Evolutionary conservation across 2,113 vertebrate genomes (phyloP).

Genomic region (Embiotoca jacksoni): DNA sequence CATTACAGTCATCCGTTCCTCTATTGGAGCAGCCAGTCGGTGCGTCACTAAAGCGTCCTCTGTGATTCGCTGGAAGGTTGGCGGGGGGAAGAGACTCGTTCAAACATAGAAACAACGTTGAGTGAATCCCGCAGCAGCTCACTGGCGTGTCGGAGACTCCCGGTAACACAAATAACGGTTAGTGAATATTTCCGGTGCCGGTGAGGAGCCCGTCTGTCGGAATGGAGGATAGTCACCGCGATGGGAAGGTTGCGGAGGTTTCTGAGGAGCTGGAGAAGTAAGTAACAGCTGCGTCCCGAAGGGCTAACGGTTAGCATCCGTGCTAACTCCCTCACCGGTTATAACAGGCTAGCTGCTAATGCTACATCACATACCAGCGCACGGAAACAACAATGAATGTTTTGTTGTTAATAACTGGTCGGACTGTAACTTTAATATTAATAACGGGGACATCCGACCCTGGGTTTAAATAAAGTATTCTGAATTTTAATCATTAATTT

Average conservation of each 20-base stretch:
- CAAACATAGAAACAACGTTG: constrained; percentile 3
- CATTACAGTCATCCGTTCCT: rapidly evolving
- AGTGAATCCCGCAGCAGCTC: too few relatives aligned
- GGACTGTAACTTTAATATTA: too few relatives aligned
- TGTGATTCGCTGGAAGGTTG: constrained; percentile 33
- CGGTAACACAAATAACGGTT: too few relatives aligned
- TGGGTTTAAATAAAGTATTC: too few relatives aligned
- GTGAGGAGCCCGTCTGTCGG: rapidly evolving
- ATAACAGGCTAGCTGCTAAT: too few relatives aligned
- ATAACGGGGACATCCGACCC: too few relatives aligned
- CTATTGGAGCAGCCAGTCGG: background rate
- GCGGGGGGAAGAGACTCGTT: constrained; percentile 17
- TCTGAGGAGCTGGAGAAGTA: constrained; percentile 61
- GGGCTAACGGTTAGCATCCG: background rate
- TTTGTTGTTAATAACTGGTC: too few relatives aligned
- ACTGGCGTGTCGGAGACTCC: too few relatives aligned
- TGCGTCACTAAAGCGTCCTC: background rate
- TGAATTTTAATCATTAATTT: too few relatives aligned
- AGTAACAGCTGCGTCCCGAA: background rate
- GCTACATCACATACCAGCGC: too few relatives aligned
- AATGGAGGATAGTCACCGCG: background rate
- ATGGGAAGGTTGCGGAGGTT: constrained; percentile 18
- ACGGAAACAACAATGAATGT: too few relatives aligned
- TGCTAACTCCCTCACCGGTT: background rate
- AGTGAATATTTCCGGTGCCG: too few relatives aligned